Evolutionary conservation across 2,888 invertebrate genomes (phyloP).

Genomic region (Meiosimyza platycephala): DNA sequence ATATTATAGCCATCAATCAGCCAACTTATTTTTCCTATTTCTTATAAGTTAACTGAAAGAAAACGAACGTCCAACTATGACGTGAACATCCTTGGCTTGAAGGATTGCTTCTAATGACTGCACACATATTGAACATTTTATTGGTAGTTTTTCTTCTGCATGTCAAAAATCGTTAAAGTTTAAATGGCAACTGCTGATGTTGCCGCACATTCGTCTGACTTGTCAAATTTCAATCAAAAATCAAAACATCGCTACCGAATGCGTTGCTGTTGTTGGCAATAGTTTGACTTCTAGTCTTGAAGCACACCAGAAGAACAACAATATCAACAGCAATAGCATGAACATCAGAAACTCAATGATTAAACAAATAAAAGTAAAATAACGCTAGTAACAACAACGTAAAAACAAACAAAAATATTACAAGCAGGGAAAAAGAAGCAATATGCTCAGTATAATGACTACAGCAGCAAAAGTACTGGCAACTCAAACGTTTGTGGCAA

Average conservation of each 20-base stretch:
- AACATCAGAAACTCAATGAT: constrained; percentile 11
- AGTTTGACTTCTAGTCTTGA: constrained; percentile 16
- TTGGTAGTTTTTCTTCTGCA: neutral
- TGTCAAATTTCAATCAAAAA: constrained; percentile 57
- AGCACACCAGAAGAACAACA: neutral
- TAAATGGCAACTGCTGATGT: neutral
- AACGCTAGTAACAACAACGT: neutral
- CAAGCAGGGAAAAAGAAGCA: constrained; percentile 10
- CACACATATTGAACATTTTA: neutral
- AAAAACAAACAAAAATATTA: constrained; percentile 24
- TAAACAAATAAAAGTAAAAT: constrained; percentile 13
- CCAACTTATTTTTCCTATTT: no score
- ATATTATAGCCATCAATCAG: no score
- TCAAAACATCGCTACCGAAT: constrained; percentile 41
- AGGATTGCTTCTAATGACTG: neutral
- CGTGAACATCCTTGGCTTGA: neutral
- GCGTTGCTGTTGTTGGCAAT: constrained; percentile 4
- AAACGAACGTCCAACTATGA: no score
- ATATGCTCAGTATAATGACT: neutral
- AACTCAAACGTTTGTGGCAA: neutral
- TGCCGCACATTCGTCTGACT: constrained; percentile 4
- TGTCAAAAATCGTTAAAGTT: constrained; percentile 5
- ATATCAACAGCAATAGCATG: neutral
- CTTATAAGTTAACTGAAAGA: no score
- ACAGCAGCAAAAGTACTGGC: neutral